phyloP scores from a whole-genome alignment of 2,113 vertebrate genomes.

The Camelus dromedarius region DNA sequence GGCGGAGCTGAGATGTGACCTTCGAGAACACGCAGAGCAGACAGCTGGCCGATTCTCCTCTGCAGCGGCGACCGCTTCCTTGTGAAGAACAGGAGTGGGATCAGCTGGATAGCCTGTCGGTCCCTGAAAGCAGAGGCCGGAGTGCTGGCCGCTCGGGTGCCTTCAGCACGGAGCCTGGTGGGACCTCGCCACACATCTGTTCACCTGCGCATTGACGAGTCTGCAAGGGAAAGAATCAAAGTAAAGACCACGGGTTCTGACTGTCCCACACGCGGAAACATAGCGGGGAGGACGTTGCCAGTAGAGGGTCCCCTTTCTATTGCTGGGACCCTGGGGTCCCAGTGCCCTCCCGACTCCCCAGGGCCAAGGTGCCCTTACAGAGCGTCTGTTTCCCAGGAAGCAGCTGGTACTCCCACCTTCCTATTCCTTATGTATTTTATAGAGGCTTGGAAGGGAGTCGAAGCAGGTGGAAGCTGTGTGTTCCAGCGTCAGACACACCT shows the following conservation, averaged over 20 bases:
- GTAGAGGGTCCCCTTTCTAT: rapidly evolving
- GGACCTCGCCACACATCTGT: rapidly evolving
- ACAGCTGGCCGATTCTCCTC: not conserved
- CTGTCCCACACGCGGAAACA: not conserved
- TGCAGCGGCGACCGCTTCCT: not conserved
- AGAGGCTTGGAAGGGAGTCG: not conserved
- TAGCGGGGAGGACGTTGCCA: not conserved
- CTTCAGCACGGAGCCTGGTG: not conserved
- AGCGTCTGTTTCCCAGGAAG: not conserved
- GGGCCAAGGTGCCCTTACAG: not conserved
- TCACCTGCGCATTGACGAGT: not conserved
- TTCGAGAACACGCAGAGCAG: not conserved
- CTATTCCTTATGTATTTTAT: not conserved
- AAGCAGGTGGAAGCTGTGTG: not conserved
- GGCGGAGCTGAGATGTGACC: not conserved
- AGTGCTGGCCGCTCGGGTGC: not conserved
- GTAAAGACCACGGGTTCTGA: not conserved
- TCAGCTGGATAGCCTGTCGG: not conserved
- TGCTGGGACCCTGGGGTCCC: not conserved
- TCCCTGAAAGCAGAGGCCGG: not conserved
- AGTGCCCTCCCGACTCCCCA: not conserved
- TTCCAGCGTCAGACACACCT: not conserved
- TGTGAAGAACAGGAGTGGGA: not conserved
- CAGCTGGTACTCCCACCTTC: not conserved
- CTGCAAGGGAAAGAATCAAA: not conserved